These are phyloP conservation scores for Mesitornis unicolor DNA, from an alignment of 2,113 vertebrate species.

Conservation along the genomic window DNA sequence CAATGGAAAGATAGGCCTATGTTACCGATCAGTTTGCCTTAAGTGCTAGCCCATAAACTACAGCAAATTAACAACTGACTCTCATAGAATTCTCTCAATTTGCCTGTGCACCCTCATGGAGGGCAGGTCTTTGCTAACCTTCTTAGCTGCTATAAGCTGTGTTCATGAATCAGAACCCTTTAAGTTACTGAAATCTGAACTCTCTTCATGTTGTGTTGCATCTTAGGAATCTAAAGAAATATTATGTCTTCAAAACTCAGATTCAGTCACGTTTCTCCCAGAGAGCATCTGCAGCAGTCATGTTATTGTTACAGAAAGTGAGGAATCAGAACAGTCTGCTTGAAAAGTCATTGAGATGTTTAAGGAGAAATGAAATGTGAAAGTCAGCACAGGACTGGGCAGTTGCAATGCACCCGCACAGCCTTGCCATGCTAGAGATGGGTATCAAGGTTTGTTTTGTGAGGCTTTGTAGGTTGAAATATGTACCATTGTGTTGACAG, in stretches of 20 bases:
- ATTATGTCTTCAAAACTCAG: not conserved
- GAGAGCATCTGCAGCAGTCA: not conserved
- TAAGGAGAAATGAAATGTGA: not conserved
- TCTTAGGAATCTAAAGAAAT: not conserved
- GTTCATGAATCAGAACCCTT: not conserved
- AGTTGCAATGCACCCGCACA: not conserved
- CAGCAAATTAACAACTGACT: not conserved
- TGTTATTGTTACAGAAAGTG: not conserved
- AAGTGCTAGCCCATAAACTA: not conserved
- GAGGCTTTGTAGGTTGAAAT: not conserved
- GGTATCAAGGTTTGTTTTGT: not conserved
- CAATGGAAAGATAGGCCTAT: not conserved
- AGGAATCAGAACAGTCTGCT: not conserved
- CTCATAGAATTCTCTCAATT: not conserved
- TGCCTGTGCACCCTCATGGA: not conserved
- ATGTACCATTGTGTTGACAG: accelerated
- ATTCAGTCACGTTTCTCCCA: not conserved
- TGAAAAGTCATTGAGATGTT: not conserved
- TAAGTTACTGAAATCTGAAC: not conserved
- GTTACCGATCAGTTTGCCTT: not conserved
- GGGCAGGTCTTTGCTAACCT: not conserved
- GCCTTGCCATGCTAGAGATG: not conserved
- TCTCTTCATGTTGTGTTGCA: not conserved
- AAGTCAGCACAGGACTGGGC: not conserved
- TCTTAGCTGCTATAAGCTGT: not conserved